Percentiles rank a stretch among this genome's conserved stretches.
Evolutionary conservation across 2,797 vertebrate species (phyloP).

Genomic region (Hydrocynus forskahlii): DNA sequence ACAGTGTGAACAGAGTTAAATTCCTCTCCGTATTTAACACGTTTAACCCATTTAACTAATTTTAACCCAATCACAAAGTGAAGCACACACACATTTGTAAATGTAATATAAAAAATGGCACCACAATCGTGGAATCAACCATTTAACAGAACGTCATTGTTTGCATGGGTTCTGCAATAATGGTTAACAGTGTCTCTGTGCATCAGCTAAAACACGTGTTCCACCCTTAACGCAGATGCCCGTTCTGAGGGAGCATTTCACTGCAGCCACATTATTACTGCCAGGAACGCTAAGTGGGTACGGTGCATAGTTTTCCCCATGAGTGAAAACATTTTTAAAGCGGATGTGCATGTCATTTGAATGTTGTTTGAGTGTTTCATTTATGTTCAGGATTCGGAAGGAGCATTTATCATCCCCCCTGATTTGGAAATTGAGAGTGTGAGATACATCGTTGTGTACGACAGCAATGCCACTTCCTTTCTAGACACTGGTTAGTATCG

Average conservation of each 20-base stretch:
- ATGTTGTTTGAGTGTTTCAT: neutral
- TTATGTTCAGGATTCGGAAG: constrained; percentile 68
- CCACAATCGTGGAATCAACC: no score
- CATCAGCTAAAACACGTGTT: neutral
- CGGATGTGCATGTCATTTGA: neutral
- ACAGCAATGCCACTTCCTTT: constrained; percentile 71
- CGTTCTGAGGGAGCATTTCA: constrained; percentile 80
- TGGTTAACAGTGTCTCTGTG: neutral
- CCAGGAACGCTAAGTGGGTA: constrained; percentile 79
- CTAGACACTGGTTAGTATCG: constrained; percentile 58
- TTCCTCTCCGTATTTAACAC: no score
- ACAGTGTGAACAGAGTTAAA: no score
- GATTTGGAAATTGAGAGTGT: constrained; percentile 80
- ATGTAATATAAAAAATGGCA: no score
- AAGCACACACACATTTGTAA: no score
- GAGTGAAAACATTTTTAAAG: neutral
- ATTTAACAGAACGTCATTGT: no score
- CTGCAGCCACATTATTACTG: constrained; percentile 84
- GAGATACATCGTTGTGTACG: constrained; percentile 86
- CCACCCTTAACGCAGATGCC: constrained; percentile 77
- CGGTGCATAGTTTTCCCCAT: neutral
- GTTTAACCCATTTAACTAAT: no score
- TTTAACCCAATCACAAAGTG: no score
- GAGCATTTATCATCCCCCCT: constrained; percentile 73
- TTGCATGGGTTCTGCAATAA: no score